A percentile compares a stretch with the other conserved stretches of the same genome.
Evolutionary conservation across 2,113 vertebrate genomes (phyloP).

Genomic region (Ageneiosus marmoratus): DNA sequence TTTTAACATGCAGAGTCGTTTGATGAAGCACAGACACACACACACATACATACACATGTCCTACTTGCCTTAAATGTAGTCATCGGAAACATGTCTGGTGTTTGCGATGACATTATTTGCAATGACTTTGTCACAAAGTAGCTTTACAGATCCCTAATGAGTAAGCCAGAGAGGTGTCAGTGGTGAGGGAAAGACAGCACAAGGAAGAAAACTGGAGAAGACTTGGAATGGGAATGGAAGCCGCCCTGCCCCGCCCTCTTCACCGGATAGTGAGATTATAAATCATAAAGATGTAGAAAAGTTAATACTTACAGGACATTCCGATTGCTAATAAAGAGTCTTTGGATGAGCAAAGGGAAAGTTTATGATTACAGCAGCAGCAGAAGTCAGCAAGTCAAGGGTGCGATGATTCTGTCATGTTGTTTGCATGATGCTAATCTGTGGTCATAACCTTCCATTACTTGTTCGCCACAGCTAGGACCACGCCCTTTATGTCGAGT

Average conservation of each 20-base stretch:
- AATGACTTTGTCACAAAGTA: too few relatives aligned
- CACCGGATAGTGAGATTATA: neutral
- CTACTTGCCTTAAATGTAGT: neutral
- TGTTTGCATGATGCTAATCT: conserved; percentile 19
- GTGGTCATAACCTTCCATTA: neutral
- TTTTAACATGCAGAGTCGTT: neutral
- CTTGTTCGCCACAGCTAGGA: neutral
- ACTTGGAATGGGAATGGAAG: neutral
- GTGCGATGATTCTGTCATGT: neutral
- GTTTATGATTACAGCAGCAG: neutral
- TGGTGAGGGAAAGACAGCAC: neutral
- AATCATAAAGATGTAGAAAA: neutral
- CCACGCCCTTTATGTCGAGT: conserved; percentile 25
- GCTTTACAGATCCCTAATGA: neutral
- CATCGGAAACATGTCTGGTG: neutral
- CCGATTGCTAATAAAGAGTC: neutral
- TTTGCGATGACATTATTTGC: too few relatives aligned
- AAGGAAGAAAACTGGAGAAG: neutral
- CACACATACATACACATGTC: neutral
- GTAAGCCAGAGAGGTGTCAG: neutral
- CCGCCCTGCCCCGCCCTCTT: too few relatives aligned
- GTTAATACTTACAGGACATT: neutral
- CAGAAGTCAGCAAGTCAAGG: neutral
- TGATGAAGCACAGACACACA: neutral
- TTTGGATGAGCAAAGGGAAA: neutral